phyloP scores from a whole-genome alignment of 2,888 invertebrate genomes.

The Pseudeuparius sepicola region DNA sequence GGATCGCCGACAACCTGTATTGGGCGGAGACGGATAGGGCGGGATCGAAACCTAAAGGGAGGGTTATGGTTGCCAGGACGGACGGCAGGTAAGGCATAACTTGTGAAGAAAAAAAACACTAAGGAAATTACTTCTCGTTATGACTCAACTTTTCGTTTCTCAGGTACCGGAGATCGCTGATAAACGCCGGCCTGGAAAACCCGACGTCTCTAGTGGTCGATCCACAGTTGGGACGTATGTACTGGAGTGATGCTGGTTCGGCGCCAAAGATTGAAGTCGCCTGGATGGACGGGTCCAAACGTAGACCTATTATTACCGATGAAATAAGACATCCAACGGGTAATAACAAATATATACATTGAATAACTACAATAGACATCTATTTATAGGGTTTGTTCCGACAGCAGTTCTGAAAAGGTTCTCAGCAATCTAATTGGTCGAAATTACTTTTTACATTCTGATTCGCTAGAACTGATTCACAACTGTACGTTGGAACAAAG shows the following conservation, averaged over 20 bases:
- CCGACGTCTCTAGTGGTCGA: constrained; percentile 86
- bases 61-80: constrained; percentile 77
- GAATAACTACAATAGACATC: too few species aligned
- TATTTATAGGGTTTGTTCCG: too few species aligned
- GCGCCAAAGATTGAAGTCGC: constrained; percentile 88
- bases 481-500: too few species aligned
- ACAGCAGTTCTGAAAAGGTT: too few species aligned
- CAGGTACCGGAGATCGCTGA: constrained; percentile 70
- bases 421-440: too few species aligned
- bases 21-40: constrained; percentile 82
- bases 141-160: too few species aligned
- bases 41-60: constrained; percentile 61
- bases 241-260: constrained; percentile 89
- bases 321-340: constrained; percentile 73
- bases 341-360: too few species aligned
- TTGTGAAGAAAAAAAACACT: too few species aligned
- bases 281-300: constrained; percentile 94
- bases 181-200: constrained; percentile 68
- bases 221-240: constrained; percentile 75
- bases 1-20: constrained; percentile 87
- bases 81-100: too few species aligned
- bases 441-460: too few species aligned
- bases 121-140: too few species aligned
- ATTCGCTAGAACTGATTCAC: too few species aligned
- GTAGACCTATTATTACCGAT: constrained; percentile 71